phyloP scores from a whole-genome alignment of 2,113 vertebrate genomes.

The Lepisosteus oculatus region DNA sequence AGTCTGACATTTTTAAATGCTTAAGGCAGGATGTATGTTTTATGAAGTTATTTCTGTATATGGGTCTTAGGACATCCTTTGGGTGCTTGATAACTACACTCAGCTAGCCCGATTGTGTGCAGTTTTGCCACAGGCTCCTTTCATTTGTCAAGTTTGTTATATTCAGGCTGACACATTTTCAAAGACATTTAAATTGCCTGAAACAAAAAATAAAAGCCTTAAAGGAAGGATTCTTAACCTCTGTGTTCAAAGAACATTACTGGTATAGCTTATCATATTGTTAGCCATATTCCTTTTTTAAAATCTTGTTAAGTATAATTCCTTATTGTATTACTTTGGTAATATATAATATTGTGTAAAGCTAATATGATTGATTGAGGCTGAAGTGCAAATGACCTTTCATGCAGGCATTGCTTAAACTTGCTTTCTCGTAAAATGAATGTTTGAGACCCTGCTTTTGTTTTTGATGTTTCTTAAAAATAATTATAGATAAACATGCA shows the following conservation, averaged over 20 bases:
- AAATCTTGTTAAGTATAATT: no score
- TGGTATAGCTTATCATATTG: no score
- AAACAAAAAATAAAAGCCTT: conserved; percentile 16
- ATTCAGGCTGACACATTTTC: conserved; percentile 13
- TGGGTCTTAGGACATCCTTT: neutral
- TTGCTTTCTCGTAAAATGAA: no score
- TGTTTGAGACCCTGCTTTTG: no score
- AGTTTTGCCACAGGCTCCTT: conserved; percentile 8
- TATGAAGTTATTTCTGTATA: conserved; percentile 16
- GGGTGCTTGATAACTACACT: conserved; percentile 12
- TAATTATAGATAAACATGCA: no score
- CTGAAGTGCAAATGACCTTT: no score
- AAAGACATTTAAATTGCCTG: conserved; percentile 18
- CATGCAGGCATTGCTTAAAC: no score
- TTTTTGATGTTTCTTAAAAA: no score
- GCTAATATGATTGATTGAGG: no score
- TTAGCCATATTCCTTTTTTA: no score
- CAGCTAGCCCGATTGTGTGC: conserved; percentile 12
- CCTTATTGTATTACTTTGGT: no score
- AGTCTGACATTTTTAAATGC: neutral
- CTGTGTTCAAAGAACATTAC: neutral
- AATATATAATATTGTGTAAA: no score
- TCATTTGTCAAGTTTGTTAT: conserved; percentile 12
- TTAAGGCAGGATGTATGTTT: conserved; percentile 22
- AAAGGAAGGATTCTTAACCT: neutral